Evolutionary conservation across 2,888 invertebrate genomes (phyloP), one percentile per base, ranked within the genome.

Genomic region (Chaitophorus viminalis): DNA sequence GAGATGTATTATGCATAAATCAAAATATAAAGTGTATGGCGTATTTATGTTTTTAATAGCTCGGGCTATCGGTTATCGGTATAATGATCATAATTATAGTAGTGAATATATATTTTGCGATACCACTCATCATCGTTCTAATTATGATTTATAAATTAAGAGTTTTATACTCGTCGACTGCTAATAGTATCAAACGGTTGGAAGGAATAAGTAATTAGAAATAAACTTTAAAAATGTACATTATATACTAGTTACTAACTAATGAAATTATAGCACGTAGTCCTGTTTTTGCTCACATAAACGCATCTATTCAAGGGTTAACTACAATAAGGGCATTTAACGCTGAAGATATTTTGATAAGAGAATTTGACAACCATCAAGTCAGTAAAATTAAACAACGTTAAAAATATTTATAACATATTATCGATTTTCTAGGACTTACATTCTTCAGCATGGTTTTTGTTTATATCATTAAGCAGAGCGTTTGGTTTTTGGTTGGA

Each of bases 401-500:
- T 29, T 6, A 31, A 8, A 29, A n/a, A 8, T 65, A 65, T n/a
- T 25, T n/a, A n/a, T 65, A 21, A 3, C 21, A 68, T 29, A 11
- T n/a, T 11, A n/a, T 14, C 3, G 1, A 29, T 78, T 72, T n/a
- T n/a, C 4, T 79, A 89, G 89, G 89, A 89, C 88, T 84, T 89
- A 72, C 89, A 89, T 88, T 89, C 97, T 86, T 96, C 98, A 1
- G 95, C 98, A 11, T 99, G 97, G 95, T 98, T 95, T 91, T 93
- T 97, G 90, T 98, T 97, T 91, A 94, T 99, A 85, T 94, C 96
- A 0, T 95, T 96, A 9, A 96, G 96, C 29, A 94, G 98, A 89
- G 98, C 99, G 90, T 98, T 99, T 91, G 98, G 98, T 0, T 96
- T 98, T 90, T 96, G 96, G 94, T 92, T 99, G 90, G 99, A 99